These are phyloP conservation scores for Nyctibius grandis DNA, from an alignment of 2,797 vertebrate species.

Conservation along the genomic window DNA sequence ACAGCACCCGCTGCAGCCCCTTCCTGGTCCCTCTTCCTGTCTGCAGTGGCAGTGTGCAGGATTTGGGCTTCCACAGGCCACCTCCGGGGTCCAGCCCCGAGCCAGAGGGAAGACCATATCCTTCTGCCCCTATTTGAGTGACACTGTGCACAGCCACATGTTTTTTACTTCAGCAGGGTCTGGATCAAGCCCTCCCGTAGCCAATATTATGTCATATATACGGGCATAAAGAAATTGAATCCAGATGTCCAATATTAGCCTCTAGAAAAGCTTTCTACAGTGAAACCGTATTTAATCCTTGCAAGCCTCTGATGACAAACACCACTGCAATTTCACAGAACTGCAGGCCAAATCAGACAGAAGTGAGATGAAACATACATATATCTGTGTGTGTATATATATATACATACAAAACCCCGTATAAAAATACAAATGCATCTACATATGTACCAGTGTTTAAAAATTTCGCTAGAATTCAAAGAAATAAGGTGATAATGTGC, in stretches of 20 bases:
- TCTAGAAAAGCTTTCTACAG: not conserved
- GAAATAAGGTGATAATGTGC: not conserved
- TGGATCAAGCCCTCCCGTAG: not conserved
- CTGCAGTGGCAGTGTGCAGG: not conserved
- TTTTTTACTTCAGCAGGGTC: not conserved
- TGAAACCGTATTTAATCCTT: not conserved
- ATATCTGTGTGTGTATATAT: no score
- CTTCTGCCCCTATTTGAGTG: not conserved
- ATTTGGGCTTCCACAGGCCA: not conserved
- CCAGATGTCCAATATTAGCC: not conserved
- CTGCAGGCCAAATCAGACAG: not conserved
- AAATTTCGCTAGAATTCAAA: not conserved
- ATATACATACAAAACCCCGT: not conserved
- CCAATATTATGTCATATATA: not conserved
- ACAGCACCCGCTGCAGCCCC: not conserved
- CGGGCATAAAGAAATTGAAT: not conserved
- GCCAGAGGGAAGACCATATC: not conserved
- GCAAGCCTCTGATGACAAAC: not conserved
- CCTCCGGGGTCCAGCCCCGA: not conserved
- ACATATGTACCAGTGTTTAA: not conserved
- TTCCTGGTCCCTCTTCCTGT: not conserved
- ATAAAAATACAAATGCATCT: not conserved
- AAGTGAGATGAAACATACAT: not conserved
- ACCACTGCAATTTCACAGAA: not conserved
- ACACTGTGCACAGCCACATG: rapidly evolving